Conservation (phyloP, 2,888 invertebrate genomes). For the Drosophila neotestacea region DNA sequence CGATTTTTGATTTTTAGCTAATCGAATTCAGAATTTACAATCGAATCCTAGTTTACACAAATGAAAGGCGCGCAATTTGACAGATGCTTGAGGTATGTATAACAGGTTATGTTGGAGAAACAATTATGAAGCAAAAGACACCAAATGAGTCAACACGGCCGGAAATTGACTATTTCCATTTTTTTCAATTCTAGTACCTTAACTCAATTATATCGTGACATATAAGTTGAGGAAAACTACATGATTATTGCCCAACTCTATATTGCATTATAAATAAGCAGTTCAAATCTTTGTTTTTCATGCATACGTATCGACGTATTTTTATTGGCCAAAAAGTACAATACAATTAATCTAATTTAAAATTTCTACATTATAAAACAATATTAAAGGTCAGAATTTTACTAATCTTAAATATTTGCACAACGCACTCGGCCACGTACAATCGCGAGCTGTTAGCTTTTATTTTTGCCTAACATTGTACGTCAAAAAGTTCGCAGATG, state of each 20-base stretch:
- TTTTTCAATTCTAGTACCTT: too few species aligned
- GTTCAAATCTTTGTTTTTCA: not conserved
- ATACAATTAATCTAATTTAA: constrained; percentile 70
- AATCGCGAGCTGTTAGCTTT: constrained; percentile 27
- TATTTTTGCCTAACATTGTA: constrained; percentile 70
- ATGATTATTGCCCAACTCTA: not conserved
- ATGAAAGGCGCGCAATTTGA: not conserved
- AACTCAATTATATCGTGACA: too few species aligned
- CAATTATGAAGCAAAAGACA: too few species aligned
- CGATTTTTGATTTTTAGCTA: not conserved
- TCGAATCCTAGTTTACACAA: not conserved
- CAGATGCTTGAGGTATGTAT: not conserved
- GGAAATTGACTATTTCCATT: too few species aligned
- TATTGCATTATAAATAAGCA: not conserved
- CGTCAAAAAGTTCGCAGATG: constrained; percentile 84
- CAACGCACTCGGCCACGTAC: constrained; percentile 75
- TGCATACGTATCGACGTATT: constrained; percentile 45
- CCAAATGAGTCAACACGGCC: too few species aligned
- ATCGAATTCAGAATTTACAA: not conserved
- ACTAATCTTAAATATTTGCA: constrained; percentile 80
- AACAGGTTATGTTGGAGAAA: too few species aligned
- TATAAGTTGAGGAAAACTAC: too few species aligned
- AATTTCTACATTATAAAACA: constrained; percentile 66
- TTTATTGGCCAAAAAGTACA: constrained; percentile 61
- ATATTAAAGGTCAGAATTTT: constrained; percentile 72